Conservation (phyloP, 2,113 vertebrate genomes). For the Candoia aspera region DNA sequence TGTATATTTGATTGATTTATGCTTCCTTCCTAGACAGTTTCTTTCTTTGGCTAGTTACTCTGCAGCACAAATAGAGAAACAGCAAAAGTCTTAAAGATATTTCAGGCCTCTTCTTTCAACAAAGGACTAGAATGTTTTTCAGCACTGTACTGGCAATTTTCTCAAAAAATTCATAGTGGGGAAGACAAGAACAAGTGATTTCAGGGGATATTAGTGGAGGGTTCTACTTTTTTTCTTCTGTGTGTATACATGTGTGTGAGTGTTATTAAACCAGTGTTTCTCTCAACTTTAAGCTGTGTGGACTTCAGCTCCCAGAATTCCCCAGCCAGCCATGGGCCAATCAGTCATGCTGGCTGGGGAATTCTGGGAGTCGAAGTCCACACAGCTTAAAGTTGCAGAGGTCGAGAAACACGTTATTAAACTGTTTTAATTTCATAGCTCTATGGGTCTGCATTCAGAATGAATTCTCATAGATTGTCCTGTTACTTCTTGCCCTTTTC, state of each 20-base stretch:
- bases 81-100: background rate
- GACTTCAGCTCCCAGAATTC: too few relatives aligned
- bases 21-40: background rate
- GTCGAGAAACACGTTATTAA: too few relatives aligned
- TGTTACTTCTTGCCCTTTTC: background rate
- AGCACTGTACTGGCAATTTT: background rate
- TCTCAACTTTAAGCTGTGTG: too few relatives aligned
- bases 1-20: background rate
- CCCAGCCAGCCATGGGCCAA: too few relatives aligned
- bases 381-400: too few relatives aligned
- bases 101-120: background rate
- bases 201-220: background rate
- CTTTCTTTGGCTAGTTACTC: background rate
- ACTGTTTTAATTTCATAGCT: constrained; percentile 10
- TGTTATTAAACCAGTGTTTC: background rate
- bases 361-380: too few relatives aligned
- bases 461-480: background rate
- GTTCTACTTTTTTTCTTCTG: background rate
- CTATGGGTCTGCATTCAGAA: background rate
- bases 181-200: background rate
- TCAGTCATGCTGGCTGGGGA: too few relatives aligned
- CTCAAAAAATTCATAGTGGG: background rate
- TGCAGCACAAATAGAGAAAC: background rate
- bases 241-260: background rate
- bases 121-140: background rate